A percentile compares a stretch with the other conserved stretches of the same genome.
Conservation (phyloP, 2,113 vertebrate species). For the Hystrix cristata region DNA sequence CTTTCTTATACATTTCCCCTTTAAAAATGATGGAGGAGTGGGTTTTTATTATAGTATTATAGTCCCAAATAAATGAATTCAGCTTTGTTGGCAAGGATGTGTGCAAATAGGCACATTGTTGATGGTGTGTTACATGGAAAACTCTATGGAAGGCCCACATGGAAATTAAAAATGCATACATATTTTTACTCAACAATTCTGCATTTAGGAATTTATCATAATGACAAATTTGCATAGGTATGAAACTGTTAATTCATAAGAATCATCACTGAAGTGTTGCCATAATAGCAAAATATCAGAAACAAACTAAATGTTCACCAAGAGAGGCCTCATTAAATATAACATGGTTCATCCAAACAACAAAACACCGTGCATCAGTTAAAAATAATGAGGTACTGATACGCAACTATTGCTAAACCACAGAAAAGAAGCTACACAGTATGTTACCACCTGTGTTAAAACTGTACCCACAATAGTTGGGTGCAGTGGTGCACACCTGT, state of each 20-base stretch:
- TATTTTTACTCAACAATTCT: conserved; percentile 12
- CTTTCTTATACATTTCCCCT: neutral
- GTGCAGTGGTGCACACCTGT: neutral
- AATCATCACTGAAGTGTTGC: neutral
- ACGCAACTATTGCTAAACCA: neutral
- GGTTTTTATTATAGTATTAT: conserved; percentile 26
- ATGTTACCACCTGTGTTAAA: conserved; percentile 20
- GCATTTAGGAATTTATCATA: neutral
- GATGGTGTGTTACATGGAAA: neutral
- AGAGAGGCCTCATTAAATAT: neutral
- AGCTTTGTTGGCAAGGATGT: neutral
- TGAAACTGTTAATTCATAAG: conserved; percentile 12
- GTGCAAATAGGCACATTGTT: neutral
- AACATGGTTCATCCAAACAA: neutral
- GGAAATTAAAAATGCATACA: conserved; percentile 7
- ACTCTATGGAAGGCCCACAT: neutral
- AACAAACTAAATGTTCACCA: conserved; percentile 17
- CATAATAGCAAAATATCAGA: conserved; percentile 38
- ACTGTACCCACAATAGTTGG: neutral
- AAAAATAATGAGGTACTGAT: neutral
- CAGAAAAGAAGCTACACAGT: neutral
- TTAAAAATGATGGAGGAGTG: neutral
- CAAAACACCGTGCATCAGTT: neutral
- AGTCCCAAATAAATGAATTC: conserved; percentile 8
- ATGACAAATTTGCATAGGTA: conserved; percentile 28